Conservation (phyloP, 2,888 invertebrate species). For the Eurytoma californica region DNA sequence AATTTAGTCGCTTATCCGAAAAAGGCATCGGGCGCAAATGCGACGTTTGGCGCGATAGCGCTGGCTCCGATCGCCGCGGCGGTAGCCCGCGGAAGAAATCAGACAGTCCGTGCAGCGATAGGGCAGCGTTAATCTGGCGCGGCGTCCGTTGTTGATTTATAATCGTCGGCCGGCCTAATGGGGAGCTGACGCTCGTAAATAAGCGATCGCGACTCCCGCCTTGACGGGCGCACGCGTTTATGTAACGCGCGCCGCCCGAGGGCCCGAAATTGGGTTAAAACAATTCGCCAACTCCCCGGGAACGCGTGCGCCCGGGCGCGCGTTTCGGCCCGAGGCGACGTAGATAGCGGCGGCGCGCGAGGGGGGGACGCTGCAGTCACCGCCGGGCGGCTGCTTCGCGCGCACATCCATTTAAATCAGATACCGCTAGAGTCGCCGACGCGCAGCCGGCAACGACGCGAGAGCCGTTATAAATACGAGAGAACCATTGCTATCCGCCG, state of each 20-base stretch:
- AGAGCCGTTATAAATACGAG: constrained; percentile 29
- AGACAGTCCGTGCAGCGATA: neutral
- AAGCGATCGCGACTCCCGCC: constrained; percentile 40
- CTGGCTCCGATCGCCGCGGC: neutral
- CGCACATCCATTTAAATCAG: constrained; percentile 42
- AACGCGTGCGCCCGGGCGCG: neutral
- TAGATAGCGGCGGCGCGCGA: constrained; percentile 5
- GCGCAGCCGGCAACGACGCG: constrained; percentile 5
- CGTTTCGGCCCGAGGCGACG: constrained; percentile 13
- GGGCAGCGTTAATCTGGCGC: constrained; percentile 51
- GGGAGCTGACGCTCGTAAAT: constrained; percentile 59
- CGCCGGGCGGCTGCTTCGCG: constrained; percentile 6
- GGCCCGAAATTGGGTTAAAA: constrained; percentile 52
- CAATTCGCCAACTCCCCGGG: constrained; percentile 26
- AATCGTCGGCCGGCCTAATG: constrained; percentile 44
- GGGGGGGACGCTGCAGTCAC: neutral
- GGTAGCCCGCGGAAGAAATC: neutral
- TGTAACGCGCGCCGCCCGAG: constrained; percentile 20
- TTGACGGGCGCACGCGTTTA: neutral
- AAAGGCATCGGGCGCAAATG: neutral
- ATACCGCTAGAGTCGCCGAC: constrained; percentile 13
- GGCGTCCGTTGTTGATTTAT: constrained; percentile 60
- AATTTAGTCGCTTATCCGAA: neutral
- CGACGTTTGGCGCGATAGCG: neutral
- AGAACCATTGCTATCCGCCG: constrained; percentile 2